Conservation (phyloP, 1,140 invertebrate species). For the Latrodectus geometricus region DNA sequence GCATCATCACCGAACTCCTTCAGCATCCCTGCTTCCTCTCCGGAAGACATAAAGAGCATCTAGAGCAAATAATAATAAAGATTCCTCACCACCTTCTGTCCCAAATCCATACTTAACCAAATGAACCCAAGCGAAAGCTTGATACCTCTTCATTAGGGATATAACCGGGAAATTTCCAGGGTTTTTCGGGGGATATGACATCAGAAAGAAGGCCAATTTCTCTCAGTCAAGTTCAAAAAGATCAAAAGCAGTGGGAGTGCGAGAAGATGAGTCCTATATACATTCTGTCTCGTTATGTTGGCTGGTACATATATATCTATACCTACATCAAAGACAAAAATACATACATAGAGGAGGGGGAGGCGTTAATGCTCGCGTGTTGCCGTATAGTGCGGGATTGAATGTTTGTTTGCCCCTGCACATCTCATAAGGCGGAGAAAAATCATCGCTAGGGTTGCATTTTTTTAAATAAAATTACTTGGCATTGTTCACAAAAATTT, state of each 20-base stretch:
- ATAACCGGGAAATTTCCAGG: conserved; percentile 56
- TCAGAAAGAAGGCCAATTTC: conserved; percentile 26
- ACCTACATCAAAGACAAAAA: conserved; percentile 45
- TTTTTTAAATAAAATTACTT: conserved; percentile 46
- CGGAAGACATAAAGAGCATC: conserved; percentile 19
- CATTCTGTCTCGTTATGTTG: not conserved
- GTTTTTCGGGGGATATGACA: conserved; percentile 23
- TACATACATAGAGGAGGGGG: conserved; percentile 22
- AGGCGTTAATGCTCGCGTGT: conserved; percentile 50
- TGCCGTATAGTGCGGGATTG: conserved; percentile 41
- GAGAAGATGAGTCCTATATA: not conserved
- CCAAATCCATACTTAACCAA: conserved; percentile 57
- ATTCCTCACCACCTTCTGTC: not conserved
- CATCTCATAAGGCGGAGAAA: conserved; percentile 51
- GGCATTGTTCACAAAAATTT: conserved; percentile 10
- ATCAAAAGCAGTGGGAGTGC: not conserved
- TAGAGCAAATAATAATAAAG: conserved; percentile 54
- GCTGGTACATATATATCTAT: conserved; percentile 9
- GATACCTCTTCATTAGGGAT: conserved; percentile 43
- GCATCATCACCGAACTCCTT: not conserved
- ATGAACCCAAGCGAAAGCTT: conserved; percentile 43
- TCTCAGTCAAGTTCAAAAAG: conserved; percentile 42
- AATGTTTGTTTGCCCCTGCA: conserved; percentile 57
- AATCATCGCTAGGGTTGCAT: conserved; percentile 55
- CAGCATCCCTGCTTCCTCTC: not conserved